These are phyloP conservation scores for Saturnia japonica DNA, from an alignment of 2,888 invertebrate genomes.

Conservation along the genomic window DNA sequence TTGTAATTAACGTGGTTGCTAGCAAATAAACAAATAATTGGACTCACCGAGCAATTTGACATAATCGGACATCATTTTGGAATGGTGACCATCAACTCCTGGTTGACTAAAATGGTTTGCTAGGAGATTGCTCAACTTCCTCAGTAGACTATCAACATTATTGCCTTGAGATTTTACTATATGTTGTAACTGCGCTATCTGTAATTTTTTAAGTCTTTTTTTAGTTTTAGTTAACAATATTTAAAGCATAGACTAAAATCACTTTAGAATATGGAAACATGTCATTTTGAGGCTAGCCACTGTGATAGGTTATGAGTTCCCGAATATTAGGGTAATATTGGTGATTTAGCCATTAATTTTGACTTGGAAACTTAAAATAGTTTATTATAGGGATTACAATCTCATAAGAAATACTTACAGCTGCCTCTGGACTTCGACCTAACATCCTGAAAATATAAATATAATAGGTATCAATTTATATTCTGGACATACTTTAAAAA, in stretches of 20 bases:
- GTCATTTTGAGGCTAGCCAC: too few relatives aligned
- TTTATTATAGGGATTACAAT: not conserved
- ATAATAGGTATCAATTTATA: not conserved
- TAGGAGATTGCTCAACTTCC: conserved; percentile 67
- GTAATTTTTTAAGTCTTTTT: conserved; percentile 20
- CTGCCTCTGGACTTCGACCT: conserved; percentile 85
- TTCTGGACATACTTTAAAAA: too few relatives aligned
- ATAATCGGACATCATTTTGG: conserved; percentile 71
- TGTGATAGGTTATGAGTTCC: too few relatives aligned
- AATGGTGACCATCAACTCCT: conserved; percentile 61
- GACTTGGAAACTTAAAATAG: not conserved
- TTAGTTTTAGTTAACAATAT: too few relatives aligned
- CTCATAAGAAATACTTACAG: conserved; percentile 72
- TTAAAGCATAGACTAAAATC: too few relatives aligned
- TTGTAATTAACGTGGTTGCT: too few relatives aligned
- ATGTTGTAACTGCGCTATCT: conserved; percentile 72
- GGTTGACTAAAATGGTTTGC: conserved; percentile 78
- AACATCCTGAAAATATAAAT: conserved; percentile 80
- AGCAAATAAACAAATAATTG: not conserved
- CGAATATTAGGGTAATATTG: too few relatives aligned
- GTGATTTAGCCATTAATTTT: not conserved
- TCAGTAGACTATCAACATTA: conserved; percentile 65
- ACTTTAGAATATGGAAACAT: too few relatives aligned
- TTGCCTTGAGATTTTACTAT: conserved; percentile 57
- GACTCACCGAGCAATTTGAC: conserved; percentile 75